phyloP scores from a whole-genome alignment of 2,888 invertebrate species.

The Hydrotaea cyrtoneurina region DNA sequence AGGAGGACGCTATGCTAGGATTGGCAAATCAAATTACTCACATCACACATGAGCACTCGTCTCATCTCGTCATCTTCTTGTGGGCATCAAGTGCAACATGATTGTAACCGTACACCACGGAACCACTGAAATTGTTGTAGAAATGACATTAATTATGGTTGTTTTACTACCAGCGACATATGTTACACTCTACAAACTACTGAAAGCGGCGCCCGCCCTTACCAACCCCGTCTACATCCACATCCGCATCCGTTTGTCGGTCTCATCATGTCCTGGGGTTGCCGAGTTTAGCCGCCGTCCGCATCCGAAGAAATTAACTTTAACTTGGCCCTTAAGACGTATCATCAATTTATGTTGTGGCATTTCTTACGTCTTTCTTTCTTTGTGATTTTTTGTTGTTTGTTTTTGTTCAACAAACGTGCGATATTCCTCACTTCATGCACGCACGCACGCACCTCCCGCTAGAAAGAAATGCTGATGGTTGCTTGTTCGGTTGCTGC shows the following conservation, averaged over 20 bases:
- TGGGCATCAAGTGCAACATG: conserved; percentile 37
- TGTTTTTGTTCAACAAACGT: conserved; percentile 18
- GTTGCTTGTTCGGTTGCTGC: neutral
- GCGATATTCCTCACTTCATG: conserved; percentile 30
- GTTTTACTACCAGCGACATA: conserved; percentile 41
- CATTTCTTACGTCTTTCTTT: neutral
- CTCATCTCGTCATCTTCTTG: neutral
- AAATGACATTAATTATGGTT: conserved; percentile 58
- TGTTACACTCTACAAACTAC: neutral
- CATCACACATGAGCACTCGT: neutral
- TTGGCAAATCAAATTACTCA: conserved; percentile 27
- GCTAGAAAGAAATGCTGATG: too few relatives aligned
- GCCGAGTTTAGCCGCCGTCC: conserved; percentile 40
- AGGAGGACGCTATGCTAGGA: neutral
- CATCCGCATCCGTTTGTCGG: neutral
- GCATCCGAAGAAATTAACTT: conserved; percentile 48
- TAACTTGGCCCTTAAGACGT: conserved; percentile 53
- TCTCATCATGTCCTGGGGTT: conserved; percentile 40
- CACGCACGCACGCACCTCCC: conserved; percentile 24
- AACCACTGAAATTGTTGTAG: conserved; percentile 38
- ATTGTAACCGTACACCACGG: conserved; percentile 39
- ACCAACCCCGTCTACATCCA: neutral
- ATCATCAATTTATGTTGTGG: conserved; percentile 35
- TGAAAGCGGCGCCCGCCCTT: neutral
- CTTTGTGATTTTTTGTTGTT: neutral